These are phyloP conservation scores for Drosophila affinis DNA, from an alignment of 2,888 invertebrate species.

Conservation along the genomic window DNA sequence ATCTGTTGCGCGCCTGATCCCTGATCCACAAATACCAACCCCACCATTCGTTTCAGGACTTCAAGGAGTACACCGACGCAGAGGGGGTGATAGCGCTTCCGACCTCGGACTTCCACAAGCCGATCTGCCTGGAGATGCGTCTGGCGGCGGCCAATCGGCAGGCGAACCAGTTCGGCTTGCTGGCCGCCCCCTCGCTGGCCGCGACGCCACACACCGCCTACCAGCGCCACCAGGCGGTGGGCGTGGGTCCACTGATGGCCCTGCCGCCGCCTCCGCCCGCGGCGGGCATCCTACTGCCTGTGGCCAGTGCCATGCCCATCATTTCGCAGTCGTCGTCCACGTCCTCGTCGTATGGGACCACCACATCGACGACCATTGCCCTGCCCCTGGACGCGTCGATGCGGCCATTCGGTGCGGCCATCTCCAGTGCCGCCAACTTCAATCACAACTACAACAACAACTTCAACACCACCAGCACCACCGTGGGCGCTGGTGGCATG, in stretches of 20 bases:
- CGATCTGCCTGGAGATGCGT: slow-evolving; percentile 92
- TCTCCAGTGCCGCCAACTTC: slow-evolving; percentile 77
- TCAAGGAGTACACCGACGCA: slow-evolving; percentile 95
- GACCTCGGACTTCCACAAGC: slow-evolving; percentile 92
- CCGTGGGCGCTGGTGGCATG: slow-evolving; percentile 59
- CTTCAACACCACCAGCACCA: slow-evolving; percentile 77
- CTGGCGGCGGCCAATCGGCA: slow-evolving; percentile 72
- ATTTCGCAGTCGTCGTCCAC: slow-evolving; percentile 81
- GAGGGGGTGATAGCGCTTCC: slow-evolving; percentile 94
- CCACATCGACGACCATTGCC: slow-evolving; percentile 82
- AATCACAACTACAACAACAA: slow-evolving; percentile 83
- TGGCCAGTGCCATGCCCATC: slow-evolving; percentile 65
- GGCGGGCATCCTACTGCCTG: slow-evolving; percentile 40
- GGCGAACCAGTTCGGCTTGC: slow-evolving; percentile 69
- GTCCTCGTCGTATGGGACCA: slow-evolving; percentile 82
- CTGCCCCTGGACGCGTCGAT: slow-evolving; percentile 82
- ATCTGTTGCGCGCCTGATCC: not conserved
- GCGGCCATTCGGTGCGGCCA: slow-evolving; percentile 75
- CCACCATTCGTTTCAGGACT: slow-evolving; percentile 86
- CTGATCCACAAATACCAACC: not conserved
- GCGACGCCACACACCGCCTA: slow-evolving; percentile 21
- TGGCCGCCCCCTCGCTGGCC: slow-evolving; percentile 63
- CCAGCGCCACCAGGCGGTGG: slow-evolving; percentile 59
- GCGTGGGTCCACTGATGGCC: slow-evolving; percentile 48
- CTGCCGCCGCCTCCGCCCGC: slow-evolving; percentile 46